Base-by-base conservation (phyloP, 2,113 vertebrate genomes). In the Alexandromys fortis region DNA sequence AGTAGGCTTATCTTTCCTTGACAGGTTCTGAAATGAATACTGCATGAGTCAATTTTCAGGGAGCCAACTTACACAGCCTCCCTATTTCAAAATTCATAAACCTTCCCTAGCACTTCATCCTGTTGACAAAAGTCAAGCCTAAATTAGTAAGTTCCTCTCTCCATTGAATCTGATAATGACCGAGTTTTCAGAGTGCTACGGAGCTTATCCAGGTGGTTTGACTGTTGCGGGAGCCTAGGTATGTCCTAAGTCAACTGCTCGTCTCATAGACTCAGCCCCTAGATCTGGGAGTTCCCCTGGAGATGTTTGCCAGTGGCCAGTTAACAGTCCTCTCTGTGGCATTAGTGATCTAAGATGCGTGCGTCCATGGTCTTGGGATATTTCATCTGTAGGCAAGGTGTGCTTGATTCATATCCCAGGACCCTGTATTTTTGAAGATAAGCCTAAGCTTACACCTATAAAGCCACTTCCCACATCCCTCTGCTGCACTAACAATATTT, bases 391-490 rank as follows among this genome's bases (percentile, higher is more conserved):
- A 12, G 22, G 17, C 17, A 38, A 88, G 87, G 65, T 16, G 6
- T 1, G 4, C n/a, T 13, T 30, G 55, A 21, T 13, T 33, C 1
- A 19, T 42, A 55, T 12, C 26, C 33, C 7, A 8, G 35, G 35
- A 90, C 14, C 26, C 26, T 47, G 72, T 49, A 11, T 42, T 83
- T 45, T 75, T 75, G 14, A 94, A 95, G 35, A 38, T 79, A 55
- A 82, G 10, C 45, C 35, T n/a, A 68, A 83, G 6, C 19, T 55
- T n/a, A 8, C 26, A 67, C 10, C 16, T 86, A 58, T 73, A 94
- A 86, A 77, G 67, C 6, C 85, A 38, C 73, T 92, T 82, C 90
- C 16, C 77, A 78, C 79, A 90, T 94, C 83, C 94, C 72, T 63
- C 68, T 94, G 70, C 75, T 45, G 30, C 6, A 89, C 86, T 70